Percentiles rank a stretch among this genome's conserved stretches.
Conservation (phyloP, 2,113 vertebrate genomes). For the Neodon shergylaensis region DNA sequence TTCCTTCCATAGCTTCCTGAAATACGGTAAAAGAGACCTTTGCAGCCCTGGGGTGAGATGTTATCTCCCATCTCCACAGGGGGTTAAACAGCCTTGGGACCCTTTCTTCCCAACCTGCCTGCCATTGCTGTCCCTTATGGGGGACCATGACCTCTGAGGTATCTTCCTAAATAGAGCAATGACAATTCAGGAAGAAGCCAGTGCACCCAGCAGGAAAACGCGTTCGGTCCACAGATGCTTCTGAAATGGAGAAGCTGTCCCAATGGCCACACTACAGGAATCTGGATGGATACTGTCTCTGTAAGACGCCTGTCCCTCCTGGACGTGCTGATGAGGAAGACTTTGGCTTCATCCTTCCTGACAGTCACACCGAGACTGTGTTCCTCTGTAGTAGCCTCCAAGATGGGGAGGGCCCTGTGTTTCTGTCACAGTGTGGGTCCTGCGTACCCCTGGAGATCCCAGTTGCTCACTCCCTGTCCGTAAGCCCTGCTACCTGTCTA, state of each 20-base stretch:
- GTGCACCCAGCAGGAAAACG: accelerated
- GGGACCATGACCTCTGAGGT: background rate
- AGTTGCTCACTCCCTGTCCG: background rate
- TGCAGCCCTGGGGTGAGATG: background rate
- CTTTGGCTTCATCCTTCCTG: background rate
- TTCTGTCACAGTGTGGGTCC: background rate
- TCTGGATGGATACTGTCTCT: background rate
- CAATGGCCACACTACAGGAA: accelerated
- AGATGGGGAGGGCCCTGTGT: too few species aligned
- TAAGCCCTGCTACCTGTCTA: background rate
- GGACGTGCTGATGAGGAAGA: background rate
- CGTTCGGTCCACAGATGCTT: background rate
- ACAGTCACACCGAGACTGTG: background rate
- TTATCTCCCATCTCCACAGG: accelerated
- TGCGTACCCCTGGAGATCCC: background rate
- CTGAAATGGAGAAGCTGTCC: background rate
- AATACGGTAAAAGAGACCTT: background rate
- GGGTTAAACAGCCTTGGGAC: accelerated
- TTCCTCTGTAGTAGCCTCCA: background rate
- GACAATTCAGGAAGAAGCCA: background rate
- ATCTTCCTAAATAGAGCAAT: background rate
- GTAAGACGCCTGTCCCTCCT: background rate
- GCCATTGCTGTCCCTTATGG: background rate
- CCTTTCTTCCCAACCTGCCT: background rate
- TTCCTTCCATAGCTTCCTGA: background rate